A percentile compares a stretch with the other conserved stretches of the same genome.
These are phyloP conservation scores for Ctenoplectra terminalis DNA, from an alignment of 1,140 invertebrate genomes.

Conservation along the genomic window DNA sequence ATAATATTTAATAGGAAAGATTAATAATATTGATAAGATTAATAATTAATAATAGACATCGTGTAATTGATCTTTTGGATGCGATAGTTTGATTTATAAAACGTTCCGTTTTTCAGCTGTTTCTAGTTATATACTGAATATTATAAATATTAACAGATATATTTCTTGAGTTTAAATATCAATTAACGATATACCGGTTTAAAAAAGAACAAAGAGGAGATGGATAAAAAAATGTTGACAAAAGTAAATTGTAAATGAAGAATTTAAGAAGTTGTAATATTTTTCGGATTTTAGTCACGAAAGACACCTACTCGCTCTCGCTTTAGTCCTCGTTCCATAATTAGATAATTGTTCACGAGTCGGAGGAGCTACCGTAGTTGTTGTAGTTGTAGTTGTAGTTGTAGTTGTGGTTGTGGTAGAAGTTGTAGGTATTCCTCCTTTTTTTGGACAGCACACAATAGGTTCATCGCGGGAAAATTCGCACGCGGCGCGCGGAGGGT, in stretches of 20 bases:
- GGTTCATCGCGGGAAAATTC: slow-evolving; percentile 54
- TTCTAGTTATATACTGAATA: too few species aligned
- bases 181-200: too few species aligned
- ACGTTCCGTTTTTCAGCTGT: too few species aligned
- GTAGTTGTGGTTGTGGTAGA: background rate
- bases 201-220: too few species aligned
- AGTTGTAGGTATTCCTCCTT: background rate
- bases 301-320: slow-evolving; percentile 56
- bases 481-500: slow-evolving; percentile 56
- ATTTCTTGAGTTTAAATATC: too few species aligned
- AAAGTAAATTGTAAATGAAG: too few species aligned
- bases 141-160: too few species aligned
- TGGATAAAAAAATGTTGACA: too few species aligned
- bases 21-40: too few species aligned
- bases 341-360: background rate
- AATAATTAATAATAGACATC: too few species aligned
- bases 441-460: slow-evolving; percentile 75
- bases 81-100: too few species aligned
- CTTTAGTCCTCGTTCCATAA: slow-evolving; percentile 12
- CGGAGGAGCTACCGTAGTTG: background rate
- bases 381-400: background rate
- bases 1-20: background rate
- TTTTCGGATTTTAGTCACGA: background rate
- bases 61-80: too few species aligned
- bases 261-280: background rate